These are phyloP conservation scores for Villa cingulata DNA, from an alignment of 2,888 invertebrate genomes.

Conservation along the genomic window DNA sequence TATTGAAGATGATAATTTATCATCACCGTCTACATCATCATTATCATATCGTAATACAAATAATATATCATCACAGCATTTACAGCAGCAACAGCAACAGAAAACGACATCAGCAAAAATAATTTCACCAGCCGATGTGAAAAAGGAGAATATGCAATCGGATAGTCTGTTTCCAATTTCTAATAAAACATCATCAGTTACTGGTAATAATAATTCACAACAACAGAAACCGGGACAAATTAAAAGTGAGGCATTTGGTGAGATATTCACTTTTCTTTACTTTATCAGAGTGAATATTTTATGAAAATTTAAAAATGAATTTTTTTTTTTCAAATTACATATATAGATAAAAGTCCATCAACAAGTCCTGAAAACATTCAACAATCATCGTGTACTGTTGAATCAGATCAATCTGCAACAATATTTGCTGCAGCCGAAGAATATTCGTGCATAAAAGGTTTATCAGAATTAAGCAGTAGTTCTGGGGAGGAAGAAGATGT, in stretches of 20 bases:
- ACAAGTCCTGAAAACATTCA: slow-evolving; percentile 19
- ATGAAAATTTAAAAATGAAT: background rate
- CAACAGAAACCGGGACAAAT: slow-evolving; percentile 23
- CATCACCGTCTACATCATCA: slow-evolving; percentile 8
- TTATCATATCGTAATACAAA: slow-evolving; percentile 14
- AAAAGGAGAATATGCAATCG: slow-evolving; percentile 21
- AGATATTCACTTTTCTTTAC: background rate
- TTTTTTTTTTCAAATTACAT: background rate
- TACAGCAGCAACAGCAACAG: slow-evolving; percentile 1
- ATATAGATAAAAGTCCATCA: slow-evolving; percentile 17
- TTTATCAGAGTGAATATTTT: background rate
- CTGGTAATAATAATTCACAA: slow-evolving; percentile 2
- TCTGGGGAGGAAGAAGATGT: slow-evolving; percentile 19
- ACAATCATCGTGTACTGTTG: slow-evolving; percentile 14
- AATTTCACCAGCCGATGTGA: slow-evolving; percentile 21
- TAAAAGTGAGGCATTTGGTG: slow-evolving; percentile 24
- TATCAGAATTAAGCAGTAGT: slow-evolving; percentile 22
- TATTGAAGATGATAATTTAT: slow-evolving; percentile 21
- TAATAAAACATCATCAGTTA: slow-evolving; percentile 4
- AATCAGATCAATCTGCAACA: slow-evolving; percentile 16
- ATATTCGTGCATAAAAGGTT: slow-evolving; percentile 13
- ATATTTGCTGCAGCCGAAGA: slow-evolving; percentile 15
- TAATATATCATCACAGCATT: background rate
- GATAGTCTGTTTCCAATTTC: slow-evolving; percentile 1
- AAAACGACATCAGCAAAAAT: slow-evolving; percentile 10